Conservation (phyloP, 2,888 invertebrate genomes). For the Synergus umbraculus region DNA sequence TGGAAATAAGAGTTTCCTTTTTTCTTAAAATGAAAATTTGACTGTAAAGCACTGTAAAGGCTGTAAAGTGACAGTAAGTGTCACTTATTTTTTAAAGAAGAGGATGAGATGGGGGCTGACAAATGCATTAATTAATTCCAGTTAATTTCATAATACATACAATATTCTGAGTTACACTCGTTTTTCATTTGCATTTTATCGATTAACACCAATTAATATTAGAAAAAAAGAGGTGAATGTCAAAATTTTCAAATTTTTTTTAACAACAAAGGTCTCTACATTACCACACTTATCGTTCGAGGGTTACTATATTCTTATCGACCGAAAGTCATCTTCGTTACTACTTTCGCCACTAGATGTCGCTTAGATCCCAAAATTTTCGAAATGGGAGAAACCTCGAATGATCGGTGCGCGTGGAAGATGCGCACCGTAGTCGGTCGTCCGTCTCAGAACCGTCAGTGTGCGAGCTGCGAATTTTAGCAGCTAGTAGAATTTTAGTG, state of each 20-base stretch:
- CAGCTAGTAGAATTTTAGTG: conserved; percentile 74
- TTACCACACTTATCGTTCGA: too few relatives aligned
- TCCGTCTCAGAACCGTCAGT: conserved; percentile 68
- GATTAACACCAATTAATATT: not conserved
- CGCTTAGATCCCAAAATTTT: too few relatives aligned
- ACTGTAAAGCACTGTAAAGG: too few relatives aligned
- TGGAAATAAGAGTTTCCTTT: not conserved
- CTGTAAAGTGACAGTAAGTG: not conserved
- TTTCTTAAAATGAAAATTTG: not conserved
- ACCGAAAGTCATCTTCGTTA: too few relatives aligned
- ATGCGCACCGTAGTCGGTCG: conserved; percentile 66
- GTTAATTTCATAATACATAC: not conserved
- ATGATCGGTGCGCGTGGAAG: conserved; percentile 72
- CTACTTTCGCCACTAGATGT: too few relatives aligned
- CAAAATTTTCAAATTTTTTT: too few relatives aligned
- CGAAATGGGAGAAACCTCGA: conserved; percentile 60
- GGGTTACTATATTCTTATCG: too few relatives aligned
- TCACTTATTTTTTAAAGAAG: not conserved
- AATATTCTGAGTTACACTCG: not conserved
- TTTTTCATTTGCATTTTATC: not conserved
- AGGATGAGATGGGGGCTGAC: not conserved
- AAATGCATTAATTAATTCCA: not conserved
- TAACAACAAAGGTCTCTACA: too few relatives aligned
- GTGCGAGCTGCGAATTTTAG: conserved; percentile 71
- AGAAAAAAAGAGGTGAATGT: not conserved